A percentile compares a stretch with the other conserved stretches of the same genome.
Conservation (phyloP, 2,797 vertebrate genomes). For the Anomalospiza imberbis region DNA sequence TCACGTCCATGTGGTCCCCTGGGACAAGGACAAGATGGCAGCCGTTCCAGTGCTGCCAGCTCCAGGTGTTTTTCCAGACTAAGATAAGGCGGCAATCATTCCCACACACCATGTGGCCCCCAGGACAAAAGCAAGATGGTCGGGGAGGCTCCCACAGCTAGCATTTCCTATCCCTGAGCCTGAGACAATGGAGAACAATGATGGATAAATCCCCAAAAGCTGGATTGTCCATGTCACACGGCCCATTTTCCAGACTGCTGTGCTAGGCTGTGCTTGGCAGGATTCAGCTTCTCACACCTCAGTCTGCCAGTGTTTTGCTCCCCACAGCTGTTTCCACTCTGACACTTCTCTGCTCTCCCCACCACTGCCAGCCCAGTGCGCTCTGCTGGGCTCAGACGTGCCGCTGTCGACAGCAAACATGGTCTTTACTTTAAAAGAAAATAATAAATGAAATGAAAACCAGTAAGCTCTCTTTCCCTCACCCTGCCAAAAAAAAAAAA, state of each 20-base stretch:
- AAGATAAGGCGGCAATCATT: neutral
- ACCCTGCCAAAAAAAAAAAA: neutral
- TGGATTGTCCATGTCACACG: fast-evolving
- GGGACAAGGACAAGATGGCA: neutral
- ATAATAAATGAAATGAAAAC: neutral
- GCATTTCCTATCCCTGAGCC: neutral
- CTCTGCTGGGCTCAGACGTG: fast-evolving
- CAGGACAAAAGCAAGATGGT: neutral
- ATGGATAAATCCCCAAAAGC: fast-evolving
- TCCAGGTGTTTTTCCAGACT: neutral
- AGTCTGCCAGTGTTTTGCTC: neutral
- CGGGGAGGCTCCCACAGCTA: neutral
- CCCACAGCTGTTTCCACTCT: neutral
- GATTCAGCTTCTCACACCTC: neutral
- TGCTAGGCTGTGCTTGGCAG: neutral
- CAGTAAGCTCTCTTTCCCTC: neutral
- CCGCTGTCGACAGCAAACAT: fast-evolving
- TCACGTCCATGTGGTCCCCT: neutral
- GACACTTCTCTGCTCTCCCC: no score
- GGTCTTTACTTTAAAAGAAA: neutral
- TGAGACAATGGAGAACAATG: neutral
- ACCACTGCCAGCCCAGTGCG: neutral
- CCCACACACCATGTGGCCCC: no score
- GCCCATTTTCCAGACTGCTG: neutral
- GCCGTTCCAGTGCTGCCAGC: fast-evolving